phyloP scores from a whole-genome alignment of 2,888 invertebrate species.

The Dicranocentrus wangi region DNA sequence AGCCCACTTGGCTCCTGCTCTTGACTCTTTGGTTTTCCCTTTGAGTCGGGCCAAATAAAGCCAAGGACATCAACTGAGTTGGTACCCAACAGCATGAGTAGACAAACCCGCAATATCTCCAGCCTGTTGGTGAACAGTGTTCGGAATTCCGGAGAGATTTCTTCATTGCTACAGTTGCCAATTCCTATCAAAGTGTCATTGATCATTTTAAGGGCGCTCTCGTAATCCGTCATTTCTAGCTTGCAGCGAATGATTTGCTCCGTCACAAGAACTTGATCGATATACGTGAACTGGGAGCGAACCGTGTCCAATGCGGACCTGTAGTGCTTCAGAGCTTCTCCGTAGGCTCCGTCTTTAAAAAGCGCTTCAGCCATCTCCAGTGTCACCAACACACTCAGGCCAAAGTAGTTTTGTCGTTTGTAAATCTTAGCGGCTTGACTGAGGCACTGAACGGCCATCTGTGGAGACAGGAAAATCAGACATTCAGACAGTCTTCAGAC shows the following conservation, averaged over 20 bases:
- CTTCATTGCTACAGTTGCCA: conserved; percentile 45
- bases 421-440: conserved; percentile 69
- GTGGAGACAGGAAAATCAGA: background rate
- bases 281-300: conserved; percentile 65
- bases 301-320: conserved; percentile 66
- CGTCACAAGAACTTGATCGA: conserved; percentile 67
- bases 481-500: background rate
- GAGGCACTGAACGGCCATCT: conserved; percentile 69
- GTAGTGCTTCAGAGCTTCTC: conserved; percentile 70
- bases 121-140: conserved; percentile 29
- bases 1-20: conserved; percentile 12
- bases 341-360: conserved; percentile 62
- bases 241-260: conserved; percentile 69
- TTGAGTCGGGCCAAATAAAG: conserved; percentile 69
- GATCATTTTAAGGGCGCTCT: conserved; percentile 70
- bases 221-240: conserved; percentile 70
- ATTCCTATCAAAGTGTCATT: conserved; percentile 63
- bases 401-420: conserved; percentile 64
- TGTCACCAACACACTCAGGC: conserved; percentile 60
- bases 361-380: conserved; percentile 64
- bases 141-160: conserved; percentile 51
- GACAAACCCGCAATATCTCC: conserved; percentile 69
- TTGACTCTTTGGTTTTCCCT: background rate
- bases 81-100: conserved; percentile 68
- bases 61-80: conserved; percentile 68